Evolutionary conservation across 1,140 invertebrate species (phyloP).

Genomic region (Brachionus calyciflorus): DNA sequence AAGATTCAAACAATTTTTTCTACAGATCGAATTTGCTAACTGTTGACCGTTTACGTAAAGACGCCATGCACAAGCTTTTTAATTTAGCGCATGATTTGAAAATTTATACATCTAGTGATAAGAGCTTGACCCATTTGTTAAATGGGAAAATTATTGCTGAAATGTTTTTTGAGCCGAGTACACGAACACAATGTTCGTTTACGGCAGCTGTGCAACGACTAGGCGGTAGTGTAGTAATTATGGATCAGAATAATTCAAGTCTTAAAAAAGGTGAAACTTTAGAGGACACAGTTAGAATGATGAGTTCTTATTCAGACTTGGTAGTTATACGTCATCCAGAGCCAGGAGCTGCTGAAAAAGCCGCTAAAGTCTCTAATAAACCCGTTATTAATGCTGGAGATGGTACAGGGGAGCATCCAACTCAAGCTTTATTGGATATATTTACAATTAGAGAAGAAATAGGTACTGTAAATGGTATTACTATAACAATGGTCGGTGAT

Average conservation of each 20-base stretch:
- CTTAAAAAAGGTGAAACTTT: constrained; percentile 93
- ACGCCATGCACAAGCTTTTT: constrained; percentile 25
- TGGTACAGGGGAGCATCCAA: constrained; percentile 95
- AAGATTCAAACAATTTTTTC: background rate
- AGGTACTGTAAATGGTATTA: constrained; percentile 92
- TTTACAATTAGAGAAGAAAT: constrained; percentile 98
- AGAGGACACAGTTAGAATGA: constrained; percentile 67
- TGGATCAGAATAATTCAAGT: constrained; percentile 84
- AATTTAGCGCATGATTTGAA: constrained; percentile 34
- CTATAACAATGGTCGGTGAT: constrained; percentile 80
- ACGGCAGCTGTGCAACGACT: constrained; percentile 89
- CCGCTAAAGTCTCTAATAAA: constrained; percentile 74
- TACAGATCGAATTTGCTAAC: constrained; percentile 28
- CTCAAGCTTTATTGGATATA: constrained; percentile 91
- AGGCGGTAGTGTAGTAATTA: constrained; percentile 82
- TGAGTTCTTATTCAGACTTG: constrained; percentile 71
- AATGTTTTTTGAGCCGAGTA: constrained; percentile 95
- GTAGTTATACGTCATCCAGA: constrained; percentile 89
- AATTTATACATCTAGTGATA: background rate
- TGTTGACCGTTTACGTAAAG: constrained; percentile 28
- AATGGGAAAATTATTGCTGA: constrained; percentile 89
- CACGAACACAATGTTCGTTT: constrained; percentile 91
- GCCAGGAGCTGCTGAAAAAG: constrained; percentile 83
- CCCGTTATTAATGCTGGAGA: constrained; percentile 96
- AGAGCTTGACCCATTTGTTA: constrained; percentile 33